Evolutionary conservation across 2,113 vertebrate species (phyloP), one percentile per base, ranked within the genome.

Genomic region (Chitala chitala): DNA sequence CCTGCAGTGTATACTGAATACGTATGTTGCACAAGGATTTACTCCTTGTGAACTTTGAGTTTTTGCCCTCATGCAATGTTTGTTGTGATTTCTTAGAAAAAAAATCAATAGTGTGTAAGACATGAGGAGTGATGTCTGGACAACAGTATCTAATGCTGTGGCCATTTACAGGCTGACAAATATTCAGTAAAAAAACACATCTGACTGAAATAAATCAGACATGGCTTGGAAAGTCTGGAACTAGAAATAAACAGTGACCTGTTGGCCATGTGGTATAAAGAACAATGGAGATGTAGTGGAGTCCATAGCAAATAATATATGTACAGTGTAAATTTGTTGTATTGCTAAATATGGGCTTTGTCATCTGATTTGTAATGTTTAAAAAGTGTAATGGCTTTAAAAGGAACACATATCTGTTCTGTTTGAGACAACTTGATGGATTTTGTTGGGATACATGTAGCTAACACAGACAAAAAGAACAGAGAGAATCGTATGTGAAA

Each of bases 171-270:
- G 24, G 13, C 26, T 12, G 24, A 72, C 71, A 33, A 26, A 68
- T n/a, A 22, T 48, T n/a, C 15, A 24, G n/a, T n/a, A n/a, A n/a
- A n/a, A 24, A 29, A 40, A 59, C 26, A 42, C 26, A 26, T 40
- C 44, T 46, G 40, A 12, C 54, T 71, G 48, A 54, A n/a, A n/a
- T n/a, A n/a, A n/a, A n/a, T n/a, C 69, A 72, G 54, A 46, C 42
- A 4, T 29, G 4, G 12, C 9, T 4, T 22, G 17, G 69, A 29
- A 29, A 68, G 13, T 44, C 31, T 38, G 17, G 33, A 33, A 33
- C 20, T 55, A 40, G 40, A 42, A 56, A 56, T 71, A 56, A 71
- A 40, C 51, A 56, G 33, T 33, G n/a, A 33, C 51, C 12, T 29
- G 46, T 31, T 3, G 51, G 69, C 12, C 17, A 55, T 36, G 31